These are phyloP conservation scores for Teleiodes luculella DNA, from an alignment of 2,888 invertebrate genomes.

Conservation along the genomic window DNA sequence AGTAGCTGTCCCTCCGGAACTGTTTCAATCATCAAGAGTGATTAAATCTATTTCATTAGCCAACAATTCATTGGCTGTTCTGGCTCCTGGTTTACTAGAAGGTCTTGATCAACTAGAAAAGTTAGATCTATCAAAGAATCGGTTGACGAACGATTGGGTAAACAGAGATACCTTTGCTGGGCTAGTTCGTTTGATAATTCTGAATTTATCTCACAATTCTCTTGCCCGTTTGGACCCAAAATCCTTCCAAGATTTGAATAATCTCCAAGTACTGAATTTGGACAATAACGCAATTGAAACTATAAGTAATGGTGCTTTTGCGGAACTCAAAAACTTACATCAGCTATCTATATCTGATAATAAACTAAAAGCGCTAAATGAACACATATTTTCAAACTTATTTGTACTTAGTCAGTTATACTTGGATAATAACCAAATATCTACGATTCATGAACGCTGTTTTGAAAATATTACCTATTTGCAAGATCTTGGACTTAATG, in stretches of 20 bases:
- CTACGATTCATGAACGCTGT: slow-evolving; percentile 81
- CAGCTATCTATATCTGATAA: slow-evolving; percentile 86
- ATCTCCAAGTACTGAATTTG: slow-evolving; percentile 85
- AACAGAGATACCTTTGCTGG: slow-evolving; percentile 87
- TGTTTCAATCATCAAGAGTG: slow-evolving; percentile 85
- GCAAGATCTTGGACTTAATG: slow-evolving; percentile 87
- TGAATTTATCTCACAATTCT: slow-evolving; percentile 86
- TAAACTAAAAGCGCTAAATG: slow-evolving; percentile 81
- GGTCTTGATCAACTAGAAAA: slow-evolving; percentile 85
- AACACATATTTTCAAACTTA: slow-evolving; percentile 84
- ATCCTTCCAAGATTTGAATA: slow-evolving; percentile 86
- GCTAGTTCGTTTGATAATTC: slow-evolving; percentile 83
- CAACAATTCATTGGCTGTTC: slow-evolving; percentile 87
- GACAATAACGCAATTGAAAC: slow-evolving; percentile 85
- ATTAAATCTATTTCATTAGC: slow-evolving; percentile 85
- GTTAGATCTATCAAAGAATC: slow-evolving; percentile 86
- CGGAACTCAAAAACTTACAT: slow-evolving; percentile 85
- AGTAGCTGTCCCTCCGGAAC: slow-evolving; percentile 86
- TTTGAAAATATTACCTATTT: slow-evolving; percentile 88
- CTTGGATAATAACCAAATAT: slow-evolving; percentile 85
- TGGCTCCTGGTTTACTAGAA: slow-evolving; percentile 86
- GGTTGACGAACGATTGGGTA: slow-evolving; percentile 86
- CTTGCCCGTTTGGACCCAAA: slow-evolving; percentile 84
- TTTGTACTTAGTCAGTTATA: slow-evolving; percentile 85
- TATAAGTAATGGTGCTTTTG: slow-evolving; percentile 85